These are phyloP conservation scores for Gerris buenoi DNA, from an alignment of 1,140 invertebrate genomes.

Conservation along the genomic window DNA sequence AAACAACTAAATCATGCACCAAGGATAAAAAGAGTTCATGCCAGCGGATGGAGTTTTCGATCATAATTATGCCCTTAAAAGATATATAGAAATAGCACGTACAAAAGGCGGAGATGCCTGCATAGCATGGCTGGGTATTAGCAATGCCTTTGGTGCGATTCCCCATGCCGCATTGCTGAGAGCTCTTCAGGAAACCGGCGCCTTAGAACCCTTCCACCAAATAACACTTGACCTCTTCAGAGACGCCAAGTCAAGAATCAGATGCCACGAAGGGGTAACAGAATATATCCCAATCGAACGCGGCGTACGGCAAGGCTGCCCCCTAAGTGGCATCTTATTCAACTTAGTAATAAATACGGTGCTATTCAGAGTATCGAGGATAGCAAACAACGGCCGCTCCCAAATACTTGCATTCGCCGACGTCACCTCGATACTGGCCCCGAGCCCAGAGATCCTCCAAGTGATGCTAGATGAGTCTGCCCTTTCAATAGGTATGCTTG, in stretches of 20 bases:
- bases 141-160: constrained; percentile 26
- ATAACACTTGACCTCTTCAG: constrained; percentile 17
- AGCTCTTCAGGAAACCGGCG: constrained; percentile 12
- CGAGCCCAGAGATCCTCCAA: no score
- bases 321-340: constrained; percentile 29
- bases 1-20: background rate
- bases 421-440: no score
- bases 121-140: constrained; percentile 26
- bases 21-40: constrained; percentile 17
- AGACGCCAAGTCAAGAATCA: background rate
- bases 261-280: constrained; percentile 13
- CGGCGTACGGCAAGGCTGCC: constrained; percentile 30
- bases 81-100: constrained; percentile 19
- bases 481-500: background rate
- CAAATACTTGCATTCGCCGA: no score
- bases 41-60: constrained; percentile 8
- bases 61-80: constrained; percentile 6
- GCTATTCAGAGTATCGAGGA: constrained; percentile 1
- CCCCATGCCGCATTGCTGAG: constrained; percentile 23
- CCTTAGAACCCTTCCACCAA: constrained; percentile 5
- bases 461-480: background rate
- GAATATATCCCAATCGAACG: constrained; percentile 23
- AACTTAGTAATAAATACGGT: constrained; percentile 29
- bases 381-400: background rate
- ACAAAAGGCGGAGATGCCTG: constrained; percentile 14